A percentile compares a stretch with the other conserved stretches of the same genome.
phyloP scores from a whole-genome alignment of 2,888 invertebrate genomes.

The Mythimna albipuncta region DNA sequence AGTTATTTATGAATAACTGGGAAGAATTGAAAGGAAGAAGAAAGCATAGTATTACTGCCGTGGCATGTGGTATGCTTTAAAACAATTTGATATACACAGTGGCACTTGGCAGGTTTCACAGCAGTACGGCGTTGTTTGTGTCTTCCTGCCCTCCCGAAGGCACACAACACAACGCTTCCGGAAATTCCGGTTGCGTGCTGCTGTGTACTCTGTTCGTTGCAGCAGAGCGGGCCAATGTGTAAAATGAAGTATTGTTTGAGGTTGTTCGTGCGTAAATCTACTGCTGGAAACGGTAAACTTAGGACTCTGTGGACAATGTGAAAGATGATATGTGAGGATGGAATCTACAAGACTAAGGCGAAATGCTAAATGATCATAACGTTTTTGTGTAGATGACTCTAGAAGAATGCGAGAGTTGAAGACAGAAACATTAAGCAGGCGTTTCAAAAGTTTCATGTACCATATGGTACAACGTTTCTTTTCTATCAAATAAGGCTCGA shows the following conservation, averaged over 20 bases:
- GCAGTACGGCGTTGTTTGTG: background rate
- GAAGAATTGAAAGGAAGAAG: background rate
- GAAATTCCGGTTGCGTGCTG: conserved; percentile 1
- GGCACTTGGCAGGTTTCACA: conserved; percentile 3
- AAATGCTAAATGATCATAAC: no score
- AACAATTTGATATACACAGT: background rate
- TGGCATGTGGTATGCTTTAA: background rate
- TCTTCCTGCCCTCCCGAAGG: background rate
- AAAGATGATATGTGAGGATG: background rate
- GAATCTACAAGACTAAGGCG: no score
- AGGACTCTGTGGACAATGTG: background rate
- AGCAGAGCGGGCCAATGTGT: conserved; percentile 1
- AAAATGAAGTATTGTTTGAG: background rate
- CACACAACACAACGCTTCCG: background rate
- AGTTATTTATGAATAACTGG: background rate
- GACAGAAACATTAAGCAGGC: no score
- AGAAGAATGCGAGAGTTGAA: no score
- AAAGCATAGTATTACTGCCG: background rate
- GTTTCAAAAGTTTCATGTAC: no score
- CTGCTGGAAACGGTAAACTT: background rate
- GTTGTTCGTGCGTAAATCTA: background rate
- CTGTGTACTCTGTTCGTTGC: background rate
- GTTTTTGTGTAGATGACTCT: no score
- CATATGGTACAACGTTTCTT: no score
- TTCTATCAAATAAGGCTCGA: no score